Conservation (phyloP, 1,140 invertebrate species). For the Lepidostoma basale region DNA sequence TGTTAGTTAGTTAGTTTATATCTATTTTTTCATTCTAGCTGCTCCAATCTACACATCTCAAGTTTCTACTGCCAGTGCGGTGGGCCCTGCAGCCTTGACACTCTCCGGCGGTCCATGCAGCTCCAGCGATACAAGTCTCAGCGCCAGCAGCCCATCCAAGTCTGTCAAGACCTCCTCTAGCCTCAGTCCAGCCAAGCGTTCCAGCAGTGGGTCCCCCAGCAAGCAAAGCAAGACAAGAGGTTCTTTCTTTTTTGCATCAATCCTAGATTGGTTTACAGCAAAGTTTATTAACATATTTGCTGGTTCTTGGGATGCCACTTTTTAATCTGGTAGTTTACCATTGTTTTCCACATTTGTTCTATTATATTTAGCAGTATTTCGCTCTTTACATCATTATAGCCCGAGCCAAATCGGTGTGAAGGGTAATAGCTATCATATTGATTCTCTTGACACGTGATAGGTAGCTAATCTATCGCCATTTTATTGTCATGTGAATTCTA, state of each 20-base stretch:
- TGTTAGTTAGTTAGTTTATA: too few species aligned
- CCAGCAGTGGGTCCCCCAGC: constrained; percentile 81
- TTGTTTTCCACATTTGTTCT: too few species aligned
- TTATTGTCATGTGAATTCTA: too few species aligned
- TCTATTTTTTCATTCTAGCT: too few species aligned
- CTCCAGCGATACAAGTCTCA: constrained; percentile 63
- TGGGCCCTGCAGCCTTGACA: background rate
- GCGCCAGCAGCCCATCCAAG: constrained; percentile 80
- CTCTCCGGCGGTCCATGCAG: constrained; percentile 51
- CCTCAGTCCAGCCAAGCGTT: constrained; percentile 81
- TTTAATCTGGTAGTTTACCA: background rate
- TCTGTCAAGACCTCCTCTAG: constrained; percentile 84
- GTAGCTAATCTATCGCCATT: too few species aligned
- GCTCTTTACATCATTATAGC: too few species aligned
- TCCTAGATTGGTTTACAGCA: constrained; percentile 3
- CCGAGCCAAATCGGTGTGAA: too few species aligned
- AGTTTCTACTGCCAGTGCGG: background rate
- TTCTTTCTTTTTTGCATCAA: constrained; percentile 43
- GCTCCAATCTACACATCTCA: background rate
- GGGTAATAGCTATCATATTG: too few species aligned
- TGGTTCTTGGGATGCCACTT: too few species aligned
- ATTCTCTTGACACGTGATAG: too few species aligned
- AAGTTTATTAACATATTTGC: background rate
- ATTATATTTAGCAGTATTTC: too few species aligned
- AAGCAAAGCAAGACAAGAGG: constrained; percentile 74